phyloP scores from a whole-genome alignment of 64 coral and sea anemone species.

The Montipora foliosa region DNA sequence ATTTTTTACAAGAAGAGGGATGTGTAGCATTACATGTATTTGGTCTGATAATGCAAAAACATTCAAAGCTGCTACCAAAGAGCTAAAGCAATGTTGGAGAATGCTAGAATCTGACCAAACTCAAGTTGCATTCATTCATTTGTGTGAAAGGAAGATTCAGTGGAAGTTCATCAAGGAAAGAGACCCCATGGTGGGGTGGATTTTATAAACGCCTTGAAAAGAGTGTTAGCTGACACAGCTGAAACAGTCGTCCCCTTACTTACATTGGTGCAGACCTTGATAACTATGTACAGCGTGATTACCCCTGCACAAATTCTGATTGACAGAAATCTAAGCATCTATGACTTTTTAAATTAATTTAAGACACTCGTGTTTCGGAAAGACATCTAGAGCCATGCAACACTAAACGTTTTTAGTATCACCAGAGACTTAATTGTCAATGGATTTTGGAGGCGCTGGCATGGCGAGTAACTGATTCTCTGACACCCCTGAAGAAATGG shows the following conservation, averaged over 20 bases:
- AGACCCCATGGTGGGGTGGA: neutral
- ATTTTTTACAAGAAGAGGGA: neutral
- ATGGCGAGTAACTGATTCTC: no score
- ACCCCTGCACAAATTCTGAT: neutral
- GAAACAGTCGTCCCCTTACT: neutral
- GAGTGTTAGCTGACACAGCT: neutral
- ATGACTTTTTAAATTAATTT: no score
- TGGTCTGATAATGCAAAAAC: neutral
- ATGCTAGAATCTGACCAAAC: neutral
- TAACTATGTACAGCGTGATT: neutral
- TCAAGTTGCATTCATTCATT: neutral
- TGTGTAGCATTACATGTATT: neutral
- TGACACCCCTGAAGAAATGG: neutral
- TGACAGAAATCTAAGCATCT: neutral
- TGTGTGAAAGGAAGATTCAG: neutral
- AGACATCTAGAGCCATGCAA: neutral
- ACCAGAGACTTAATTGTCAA: no score
- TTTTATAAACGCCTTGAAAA: neutral
- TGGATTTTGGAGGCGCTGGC: no score
- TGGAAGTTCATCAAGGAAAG: neutral
- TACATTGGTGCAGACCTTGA: constrained; percentile 13
- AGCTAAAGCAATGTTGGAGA: neutral
- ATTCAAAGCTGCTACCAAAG: neutral
- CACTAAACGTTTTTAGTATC: no score
- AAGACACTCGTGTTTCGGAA: neutral